These are phyloP conservation scores for Uloborus plumipes DNA, from an alignment of 2,888 invertebrate genomes.

Conservation along the genomic window DNA sequence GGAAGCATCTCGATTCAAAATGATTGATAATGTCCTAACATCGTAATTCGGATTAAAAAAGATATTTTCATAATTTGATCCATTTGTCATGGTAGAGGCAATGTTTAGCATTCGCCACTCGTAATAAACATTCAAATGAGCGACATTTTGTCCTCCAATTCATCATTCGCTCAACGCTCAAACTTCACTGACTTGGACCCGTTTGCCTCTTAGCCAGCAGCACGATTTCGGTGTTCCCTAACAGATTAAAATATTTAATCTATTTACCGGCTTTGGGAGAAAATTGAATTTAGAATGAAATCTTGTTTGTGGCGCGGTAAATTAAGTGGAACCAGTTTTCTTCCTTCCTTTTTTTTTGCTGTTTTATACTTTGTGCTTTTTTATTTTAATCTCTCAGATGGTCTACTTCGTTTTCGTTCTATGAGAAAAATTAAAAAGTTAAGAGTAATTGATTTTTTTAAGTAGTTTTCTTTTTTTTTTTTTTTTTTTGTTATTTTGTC, in stretches of 20 bases:
- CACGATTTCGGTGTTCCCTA: constrained; percentile 53
- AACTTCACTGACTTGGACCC: constrained; percentile 17
- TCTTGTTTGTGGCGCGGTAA: constrained; percentile 60
- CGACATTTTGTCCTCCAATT: constrained; percentile 11
- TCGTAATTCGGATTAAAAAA: constrained; percentile 18
- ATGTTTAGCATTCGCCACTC: constrained; percentile 21
- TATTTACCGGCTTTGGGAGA: constrained; percentile 58
- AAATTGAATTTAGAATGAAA: constrained; percentile 64
- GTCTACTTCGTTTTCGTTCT: constrained; percentile 13
- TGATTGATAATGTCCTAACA: constrained; percentile 8
- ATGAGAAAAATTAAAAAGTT: constrained; percentile 46
- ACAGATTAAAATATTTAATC: constrained; percentile 65
- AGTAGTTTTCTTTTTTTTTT: constrained; percentile 11
- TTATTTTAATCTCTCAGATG: constrained; percentile 45
- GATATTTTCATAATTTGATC: constrained; percentile 45
- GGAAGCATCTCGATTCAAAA: constrained; percentile 4
- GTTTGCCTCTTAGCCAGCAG: constrained; percentile 1
- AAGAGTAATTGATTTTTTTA: constrained; percentile 55
- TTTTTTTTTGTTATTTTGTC: constrained; percentile 18
- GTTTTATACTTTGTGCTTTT: constrained; percentile 9
- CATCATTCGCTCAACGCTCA: constrained; percentile 23
- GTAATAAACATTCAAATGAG: constrained; percentile 59
- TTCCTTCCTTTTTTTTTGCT: constrained; percentile 16
- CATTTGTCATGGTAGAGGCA: neutral
- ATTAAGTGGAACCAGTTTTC: constrained; percentile 56